Percentiles rank a stretch among this genome's conserved stretches.
Evolutionary conservation across 2,888 invertebrate species (phyloP).

Genomic region (Lasiommata megera): DNA sequence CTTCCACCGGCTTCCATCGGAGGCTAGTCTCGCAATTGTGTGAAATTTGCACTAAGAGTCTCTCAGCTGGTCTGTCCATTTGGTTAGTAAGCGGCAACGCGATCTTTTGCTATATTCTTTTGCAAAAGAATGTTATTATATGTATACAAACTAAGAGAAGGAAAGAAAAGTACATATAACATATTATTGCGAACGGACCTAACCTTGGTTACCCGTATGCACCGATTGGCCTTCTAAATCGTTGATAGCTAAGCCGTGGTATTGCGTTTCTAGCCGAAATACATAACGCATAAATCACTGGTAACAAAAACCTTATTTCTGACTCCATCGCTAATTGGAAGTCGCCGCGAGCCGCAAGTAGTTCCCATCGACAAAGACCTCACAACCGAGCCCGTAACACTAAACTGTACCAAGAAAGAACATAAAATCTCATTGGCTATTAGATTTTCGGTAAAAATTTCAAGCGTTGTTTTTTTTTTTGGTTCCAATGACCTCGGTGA

Average conservation of each 20-base stretch:
- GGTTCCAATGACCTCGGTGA: too few species aligned
- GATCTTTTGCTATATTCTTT: too few species aligned
- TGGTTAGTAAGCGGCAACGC: too few species aligned
- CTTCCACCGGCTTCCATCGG: too few species aligned
- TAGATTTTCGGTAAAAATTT: conserved; percentile 43
- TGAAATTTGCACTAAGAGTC: too few species aligned
- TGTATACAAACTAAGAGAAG: too few species aligned
- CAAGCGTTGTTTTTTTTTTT: neutral
- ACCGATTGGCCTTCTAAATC: neutral
- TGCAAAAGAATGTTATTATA: too few species aligned
- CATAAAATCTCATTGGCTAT: conserved; percentile 64
- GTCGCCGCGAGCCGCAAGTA: conserved; percentile 47
- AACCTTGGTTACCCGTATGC: too few species aligned
- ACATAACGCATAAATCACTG: conserved; percentile 62
- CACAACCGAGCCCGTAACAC: conserved; percentile 56
- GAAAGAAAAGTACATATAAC: too few species aligned
- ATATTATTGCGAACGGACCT: too few species aligned
- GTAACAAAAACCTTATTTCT: conserved; percentile 63
- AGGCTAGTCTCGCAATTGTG: too few species aligned
- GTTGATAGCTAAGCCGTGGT: neutral
- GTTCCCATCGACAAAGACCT: conserved; percentile 50
- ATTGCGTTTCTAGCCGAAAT: conserved; percentile 15
- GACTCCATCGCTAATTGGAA: conserved; percentile 57
- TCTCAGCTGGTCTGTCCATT: too few species aligned
- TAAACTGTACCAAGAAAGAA: conserved; percentile 62